Conservation (phyloP, 2,797 vertebrate genomes). For the Salmo trutta region DNA sequence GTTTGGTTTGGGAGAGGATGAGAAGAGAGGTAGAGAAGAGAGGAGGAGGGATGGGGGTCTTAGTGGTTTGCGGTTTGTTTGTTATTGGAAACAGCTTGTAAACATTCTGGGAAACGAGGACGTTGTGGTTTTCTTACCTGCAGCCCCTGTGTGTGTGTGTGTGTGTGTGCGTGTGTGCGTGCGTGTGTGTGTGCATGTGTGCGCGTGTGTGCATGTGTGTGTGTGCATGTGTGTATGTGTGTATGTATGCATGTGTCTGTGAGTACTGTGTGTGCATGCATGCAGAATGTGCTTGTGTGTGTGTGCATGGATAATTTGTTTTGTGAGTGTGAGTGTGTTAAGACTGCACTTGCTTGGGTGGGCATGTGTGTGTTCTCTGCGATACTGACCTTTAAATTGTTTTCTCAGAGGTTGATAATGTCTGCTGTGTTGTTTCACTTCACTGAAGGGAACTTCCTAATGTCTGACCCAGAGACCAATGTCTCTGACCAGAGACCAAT, state of each 20-base stretch:
- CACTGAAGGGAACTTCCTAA: no score
- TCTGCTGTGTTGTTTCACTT: background rate
- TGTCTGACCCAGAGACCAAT: no score
- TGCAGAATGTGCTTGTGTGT: background rate
- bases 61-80: background rate
- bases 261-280: slow-evolving; percentile 7
- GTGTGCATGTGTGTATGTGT: no score
- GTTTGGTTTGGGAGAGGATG: background rate
- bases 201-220: no score
- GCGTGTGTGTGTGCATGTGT: background rate
- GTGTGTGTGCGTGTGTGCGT: no score
- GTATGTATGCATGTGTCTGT: background rate
- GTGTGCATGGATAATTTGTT: background rate
- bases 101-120: slow-evolving; percentile 41
- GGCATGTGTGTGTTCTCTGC: slow-evolving; percentile 3
- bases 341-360: background rate
- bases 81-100: slow-evolving; percentile 29
- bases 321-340: background rate
- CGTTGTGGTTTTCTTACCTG: slow-evolving; percentile 43
- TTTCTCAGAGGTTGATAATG: background rate
- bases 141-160: background rate
- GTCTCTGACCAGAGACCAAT: no score
- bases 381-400: background rate
- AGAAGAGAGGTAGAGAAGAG: background rate
- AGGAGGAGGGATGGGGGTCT: background rate